These are phyloP conservation scores for Drosophila bifasciata DNA, from an alignment of 1,140 invertebrate species.

Conservation along the genomic window DNA sequence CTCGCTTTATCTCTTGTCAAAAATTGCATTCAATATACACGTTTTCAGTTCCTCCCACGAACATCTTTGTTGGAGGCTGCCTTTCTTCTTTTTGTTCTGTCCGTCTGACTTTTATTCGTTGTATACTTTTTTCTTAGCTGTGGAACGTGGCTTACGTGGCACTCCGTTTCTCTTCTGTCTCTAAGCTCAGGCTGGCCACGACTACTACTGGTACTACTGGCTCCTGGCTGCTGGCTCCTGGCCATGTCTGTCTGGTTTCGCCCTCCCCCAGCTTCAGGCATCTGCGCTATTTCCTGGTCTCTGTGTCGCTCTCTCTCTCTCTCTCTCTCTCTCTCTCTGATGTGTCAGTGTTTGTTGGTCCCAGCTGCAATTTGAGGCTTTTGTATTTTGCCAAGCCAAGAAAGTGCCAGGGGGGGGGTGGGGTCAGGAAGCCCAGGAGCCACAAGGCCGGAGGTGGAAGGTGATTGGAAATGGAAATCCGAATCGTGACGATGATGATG, in stretches of 20 bases:
- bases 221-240: background rate
- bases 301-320: slow-evolving; percentile 6
- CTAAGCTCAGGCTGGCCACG: slow-evolving; percentile 29
- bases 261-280: background rate
- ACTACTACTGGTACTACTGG: too few relatives aligned
- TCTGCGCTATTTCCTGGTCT: slow-evolving; percentile 27
- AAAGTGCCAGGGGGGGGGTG: slow-evolving; percentile 24
- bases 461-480: slow-evolving; percentile 49
- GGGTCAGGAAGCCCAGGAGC: background rate
- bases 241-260: background rate
- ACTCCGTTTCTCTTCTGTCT: background rate
- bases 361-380: slow-evolving; percentile 75
- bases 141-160: too few relatives aligned
- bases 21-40: slow-evolving; percentile 44
- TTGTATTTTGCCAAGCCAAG: slow-evolving; percentile 55
- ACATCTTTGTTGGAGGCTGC: background rate
- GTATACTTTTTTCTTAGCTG: too few relatives aligned
- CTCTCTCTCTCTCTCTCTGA: slow-evolving; percentile 4
- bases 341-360: slow-evolving; percentile 50
- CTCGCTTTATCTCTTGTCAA: background rate
- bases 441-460: background rate
- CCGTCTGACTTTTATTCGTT: background rate
- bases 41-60: background rate
- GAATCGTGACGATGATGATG: slow-evolving; percentile 41
- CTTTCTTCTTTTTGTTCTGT: slow-evolving; percentile 2